phyloP scores from a whole-genome alignment of 2,113 vertebrate genomes.

The Syrrhaptes paradoxus region DNA sequence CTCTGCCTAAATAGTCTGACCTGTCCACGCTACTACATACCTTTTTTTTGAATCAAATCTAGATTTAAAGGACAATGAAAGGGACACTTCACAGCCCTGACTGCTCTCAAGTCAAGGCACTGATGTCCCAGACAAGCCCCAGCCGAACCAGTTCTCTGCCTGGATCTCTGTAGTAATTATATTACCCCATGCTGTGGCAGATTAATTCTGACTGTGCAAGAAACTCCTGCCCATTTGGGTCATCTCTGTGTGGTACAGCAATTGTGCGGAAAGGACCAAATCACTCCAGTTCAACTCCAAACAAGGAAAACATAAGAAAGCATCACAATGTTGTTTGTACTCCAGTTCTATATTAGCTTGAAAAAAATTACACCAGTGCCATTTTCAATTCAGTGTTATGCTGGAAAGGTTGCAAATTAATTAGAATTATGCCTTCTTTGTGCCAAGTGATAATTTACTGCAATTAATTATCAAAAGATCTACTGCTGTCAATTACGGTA shows the following conservation, averaged over 20 bases:
- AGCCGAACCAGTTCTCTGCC: constrained; percentile 1
- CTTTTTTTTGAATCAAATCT: neutral
- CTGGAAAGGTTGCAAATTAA: constrained; percentile 84
- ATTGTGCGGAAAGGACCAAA: neutral
- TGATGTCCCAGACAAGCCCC: neutral
- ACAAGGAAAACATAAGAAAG: constrained; percentile 38
- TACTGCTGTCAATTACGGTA: constrained; percentile 81
- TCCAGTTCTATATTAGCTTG: constrained; percentile 51
- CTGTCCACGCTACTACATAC: neutral
- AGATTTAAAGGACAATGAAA: neutral
- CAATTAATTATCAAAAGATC: constrained; percentile 85
- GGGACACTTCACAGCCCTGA: neutral
- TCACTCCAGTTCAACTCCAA: neutral
- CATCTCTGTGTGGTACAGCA: neutral
- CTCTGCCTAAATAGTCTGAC: neutral
- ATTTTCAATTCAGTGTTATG: constrained; percentile 78
- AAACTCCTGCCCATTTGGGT: constrained; percentile 61
- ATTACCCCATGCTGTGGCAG: constrained; percentile 36
- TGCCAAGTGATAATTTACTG: constrained; percentile 86
- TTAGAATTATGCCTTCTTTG: constrained; percentile 84
- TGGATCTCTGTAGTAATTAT: constrained; percentile 7
- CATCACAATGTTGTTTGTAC: constrained; percentile 20
- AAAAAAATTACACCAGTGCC: constrained; percentile 66
- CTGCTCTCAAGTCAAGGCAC: neutral
- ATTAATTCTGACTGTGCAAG: constrained; percentile 41